A percentile compares a stretch with the other conserved stretches of the same genome.
Conservation (phyloP, 2,113 vertebrate species). For the Gila orcuttii region DNA sequence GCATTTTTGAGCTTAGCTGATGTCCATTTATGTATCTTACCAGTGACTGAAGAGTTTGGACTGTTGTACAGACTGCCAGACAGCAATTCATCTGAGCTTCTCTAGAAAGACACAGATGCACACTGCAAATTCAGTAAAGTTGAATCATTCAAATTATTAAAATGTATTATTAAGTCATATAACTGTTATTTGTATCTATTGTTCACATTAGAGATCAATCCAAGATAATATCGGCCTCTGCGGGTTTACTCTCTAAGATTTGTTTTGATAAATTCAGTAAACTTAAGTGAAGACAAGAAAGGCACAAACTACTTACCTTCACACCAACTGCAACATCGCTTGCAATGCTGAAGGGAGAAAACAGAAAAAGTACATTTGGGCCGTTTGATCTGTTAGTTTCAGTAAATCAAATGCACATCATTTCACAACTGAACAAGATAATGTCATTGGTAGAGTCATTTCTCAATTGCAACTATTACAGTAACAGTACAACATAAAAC, state of each 20-base stretch:
- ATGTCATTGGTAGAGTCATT: not conserved
- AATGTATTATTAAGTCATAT: not conserved
- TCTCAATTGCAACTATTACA: not conserved
- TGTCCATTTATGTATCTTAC: conserved; percentile 71
- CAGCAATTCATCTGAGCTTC: conserved; percentile 98
- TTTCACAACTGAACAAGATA: not conserved
- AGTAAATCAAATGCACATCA: not conserved
- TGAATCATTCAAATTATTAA: not conserved
- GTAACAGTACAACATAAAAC: not conserved
- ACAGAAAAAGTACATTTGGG: not conserved
- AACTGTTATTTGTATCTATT: not conserved
- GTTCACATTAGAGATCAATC: not conserved
- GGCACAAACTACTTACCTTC: conserved; percentile 55
- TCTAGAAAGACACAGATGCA: conserved; percentile 72
- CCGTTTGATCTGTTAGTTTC: not conserved
- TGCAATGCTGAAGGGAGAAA: conserved; percentile 52
- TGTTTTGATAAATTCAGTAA: not conserved
- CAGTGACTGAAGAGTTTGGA: conserved; percentile 90
- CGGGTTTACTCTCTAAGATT: no score
- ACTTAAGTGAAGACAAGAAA: not conserved
- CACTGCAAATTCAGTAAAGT: conserved; percentile 6
- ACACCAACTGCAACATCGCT: conserved; percentile 67
- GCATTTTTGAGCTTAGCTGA: not conserved
- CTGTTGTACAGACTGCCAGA: conserved; percentile 94
- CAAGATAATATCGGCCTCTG: not conserved